These are phyloP conservation scores for Ambastaia sidthimunki DNA, from an alignment of 2,797 vertebrate species.

Conservation along the genomic window DNA sequence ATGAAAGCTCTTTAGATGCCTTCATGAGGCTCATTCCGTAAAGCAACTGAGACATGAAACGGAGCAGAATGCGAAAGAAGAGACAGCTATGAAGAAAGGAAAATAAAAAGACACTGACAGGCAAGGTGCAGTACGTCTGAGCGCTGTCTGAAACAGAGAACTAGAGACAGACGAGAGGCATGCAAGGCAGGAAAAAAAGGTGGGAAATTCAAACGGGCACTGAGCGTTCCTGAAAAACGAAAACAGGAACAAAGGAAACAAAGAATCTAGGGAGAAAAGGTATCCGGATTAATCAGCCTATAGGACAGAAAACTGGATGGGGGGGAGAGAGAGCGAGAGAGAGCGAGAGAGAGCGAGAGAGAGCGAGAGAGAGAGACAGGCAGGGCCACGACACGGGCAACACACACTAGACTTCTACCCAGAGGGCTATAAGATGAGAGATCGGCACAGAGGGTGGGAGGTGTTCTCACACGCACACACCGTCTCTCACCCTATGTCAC, in stretches of 20 bases:
- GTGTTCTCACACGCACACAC: constrained; percentile 23
- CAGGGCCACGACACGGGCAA: constrained; percentile 50
- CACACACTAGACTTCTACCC: constrained; percentile 66
- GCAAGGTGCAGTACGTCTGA: constrained; percentile 73
- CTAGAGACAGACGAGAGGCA: constrained; percentile 23
- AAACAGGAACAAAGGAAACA: constrained; percentile 45
- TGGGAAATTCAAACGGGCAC: constrained; percentile 57
- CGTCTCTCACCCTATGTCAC: constrained; percentile 54
- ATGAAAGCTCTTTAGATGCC: not conserved
- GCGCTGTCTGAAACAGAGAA: constrained; percentile 75
- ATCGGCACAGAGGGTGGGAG: constrained; percentile 36
- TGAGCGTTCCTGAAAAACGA: constrained; percentile 25
- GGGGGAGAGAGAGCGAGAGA: not conserved
- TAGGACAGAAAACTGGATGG: constrained; percentile 27
- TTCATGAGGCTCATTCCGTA: constrained; percentile 8
- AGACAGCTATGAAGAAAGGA: constrained; percentile 5
- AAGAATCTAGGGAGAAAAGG: constrained; percentile 37
- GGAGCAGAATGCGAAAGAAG: constrained; percentile 4
- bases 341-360: not conserved
- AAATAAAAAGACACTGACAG: constrained; percentile 60
- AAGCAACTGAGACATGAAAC: not conserved
- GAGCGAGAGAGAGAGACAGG: constrained; percentile 4
- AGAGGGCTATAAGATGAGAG: constrained; percentile 48
- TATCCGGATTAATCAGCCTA: constrained; percentile 39
- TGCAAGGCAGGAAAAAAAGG: constrained; percentile 44